Conservation (phyloP, 2,888 invertebrate genomes). For the Lobophora halterata region DNA sequence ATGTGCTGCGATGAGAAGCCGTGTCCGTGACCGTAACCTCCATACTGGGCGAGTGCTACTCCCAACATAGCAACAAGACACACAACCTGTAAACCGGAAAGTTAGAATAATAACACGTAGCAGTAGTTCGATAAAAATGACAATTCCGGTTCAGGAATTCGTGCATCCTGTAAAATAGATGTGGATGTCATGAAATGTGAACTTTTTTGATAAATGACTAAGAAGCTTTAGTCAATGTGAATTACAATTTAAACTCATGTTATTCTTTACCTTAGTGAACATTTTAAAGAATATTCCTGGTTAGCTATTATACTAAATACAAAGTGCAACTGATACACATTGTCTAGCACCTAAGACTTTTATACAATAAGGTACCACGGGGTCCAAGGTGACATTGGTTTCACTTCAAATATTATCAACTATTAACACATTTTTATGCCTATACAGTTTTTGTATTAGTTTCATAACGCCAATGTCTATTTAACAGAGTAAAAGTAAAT, state of each 20-base stretch:
- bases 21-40: constrained; percentile 44
- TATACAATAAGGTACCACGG: constrained; percentile 34
- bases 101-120: too few relatives aligned
- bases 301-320: constrained; percentile 15
- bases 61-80: constrained; percentile 25
- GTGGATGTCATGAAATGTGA: too few relatives aligned
- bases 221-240: too few relatives aligned
- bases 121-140: too few relatives aligned
- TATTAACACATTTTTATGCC: constrained; percentile 30
- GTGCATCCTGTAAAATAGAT: too few relatives aligned
- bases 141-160: too few relatives aligned
- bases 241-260: too few relatives aligned
- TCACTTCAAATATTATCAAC: constrained; percentile 30
- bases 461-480: constrained; percentile 24
- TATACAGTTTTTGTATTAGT: constrained; percentile 30
- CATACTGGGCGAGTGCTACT: constrained; percentile 32
- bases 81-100: constrained; percentile 16
- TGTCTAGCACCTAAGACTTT: constrained; percentile 31
- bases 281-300: constrained; percentile 17
- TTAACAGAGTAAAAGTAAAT: constrained; percentile 16
- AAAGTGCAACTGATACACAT: constrained; percentile 33
- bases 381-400: constrained; percentile 33
- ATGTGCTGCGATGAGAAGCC: constrained; percentile 42
- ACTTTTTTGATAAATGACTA: too few relatives aligned
- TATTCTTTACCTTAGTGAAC: constrained; percentile 27